Conservation (phyloP, 2,797 vertebrate species). For the Sparus aurata region DNA sequence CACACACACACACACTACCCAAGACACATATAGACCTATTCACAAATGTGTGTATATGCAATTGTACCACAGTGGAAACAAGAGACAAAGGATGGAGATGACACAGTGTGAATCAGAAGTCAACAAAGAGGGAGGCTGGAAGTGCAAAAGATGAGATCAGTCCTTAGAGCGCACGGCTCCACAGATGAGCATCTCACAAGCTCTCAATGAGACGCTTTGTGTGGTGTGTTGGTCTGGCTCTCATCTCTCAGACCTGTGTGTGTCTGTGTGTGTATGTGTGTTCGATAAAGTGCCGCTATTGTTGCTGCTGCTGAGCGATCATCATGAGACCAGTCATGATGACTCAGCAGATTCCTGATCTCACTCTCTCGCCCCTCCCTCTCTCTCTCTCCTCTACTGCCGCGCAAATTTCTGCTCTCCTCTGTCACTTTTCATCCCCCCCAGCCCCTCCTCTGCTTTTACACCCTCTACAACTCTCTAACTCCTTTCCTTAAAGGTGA, state of each 20-base stretch:
- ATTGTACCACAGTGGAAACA: conserved; percentile 42
- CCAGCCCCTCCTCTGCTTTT: not conserved
- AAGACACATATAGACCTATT: not conserved
- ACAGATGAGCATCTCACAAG: conserved; percentile 67
- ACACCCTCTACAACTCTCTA: conserved; percentile 8
- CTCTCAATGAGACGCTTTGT: conserved; percentile 79
- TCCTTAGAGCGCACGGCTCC: conserved; percentile 70
- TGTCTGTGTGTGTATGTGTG: conserved; percentile 39
- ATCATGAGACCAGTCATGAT: conserved; percentile 85
- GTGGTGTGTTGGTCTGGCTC: conserved; percentile 48
- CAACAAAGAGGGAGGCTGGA: conserved; percentile 62
- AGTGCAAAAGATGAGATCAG: conserved; percentile 81
- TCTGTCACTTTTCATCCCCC: conserved; percentile 48
- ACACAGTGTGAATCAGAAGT: conserved; percentile 63
- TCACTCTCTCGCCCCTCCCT: conserved; percentile 45
- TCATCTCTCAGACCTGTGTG: conserved; percentile 64
- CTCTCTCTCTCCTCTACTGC: conserved; percentile 7
- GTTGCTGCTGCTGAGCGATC: conserved; percentile 80
- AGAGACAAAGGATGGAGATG: conserved; percentile 61
- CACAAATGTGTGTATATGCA: too few species aligned
- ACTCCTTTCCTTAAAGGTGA: conserved; percentile 27
- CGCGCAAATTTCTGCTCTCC: conserved; percentile 52
- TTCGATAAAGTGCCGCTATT: conserved; percentile 79
- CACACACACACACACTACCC: conserved; percentile 3
- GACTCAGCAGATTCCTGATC: conserved; percentile 84